These are phyloP conservation scores for Berghia stephanieae DNA, from an alignment of 1,140 invertebrate species.

Conservation along the genomic window DNA sequence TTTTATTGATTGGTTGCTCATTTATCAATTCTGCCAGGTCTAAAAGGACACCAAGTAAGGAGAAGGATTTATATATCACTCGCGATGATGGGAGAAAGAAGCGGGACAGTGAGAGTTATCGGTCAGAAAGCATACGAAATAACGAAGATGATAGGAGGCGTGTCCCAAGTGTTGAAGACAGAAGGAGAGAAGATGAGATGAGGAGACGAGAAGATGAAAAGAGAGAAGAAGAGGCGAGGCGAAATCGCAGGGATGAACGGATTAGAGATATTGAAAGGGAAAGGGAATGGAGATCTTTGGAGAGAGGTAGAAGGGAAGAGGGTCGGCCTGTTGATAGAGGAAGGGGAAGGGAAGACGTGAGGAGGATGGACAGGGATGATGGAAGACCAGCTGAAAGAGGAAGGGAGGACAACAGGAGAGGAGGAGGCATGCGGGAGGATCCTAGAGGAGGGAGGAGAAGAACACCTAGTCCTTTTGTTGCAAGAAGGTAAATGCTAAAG, in stretches of 20 bases:
- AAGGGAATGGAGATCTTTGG: too few species aligned
- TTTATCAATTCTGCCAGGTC: too few species aligned
- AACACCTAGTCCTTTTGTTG: slow-evolving; percentile 29
- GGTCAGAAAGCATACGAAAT: too few species aligned
- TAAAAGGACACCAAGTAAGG: too few species aligned
- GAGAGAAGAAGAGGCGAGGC: slow-evolving; percentile 24
- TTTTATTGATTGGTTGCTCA: too few species aligned
- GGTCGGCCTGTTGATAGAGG: neutral
- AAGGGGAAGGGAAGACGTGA: slow-evolving; percentile 29
- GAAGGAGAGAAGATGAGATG: slow-evolving; percentile 41
- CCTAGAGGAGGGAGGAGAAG: slow-evolving; percentile 31
- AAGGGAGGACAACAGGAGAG: slow-evolving; percentile 18
- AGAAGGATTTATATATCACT: too few species aligned
- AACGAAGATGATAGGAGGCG: too few species aligned
- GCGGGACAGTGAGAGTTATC: too few species aligned
- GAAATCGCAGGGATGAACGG: too few species aligned
- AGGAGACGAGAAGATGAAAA: slow-evolving; percentile 14
- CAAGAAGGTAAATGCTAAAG: slow-evolving; percentile 26
- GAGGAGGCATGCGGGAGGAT: slow-evolving; percentile 9
- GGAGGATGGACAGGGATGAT: slow-evolving; percentile 8
- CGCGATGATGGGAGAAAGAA: too few species aligned
- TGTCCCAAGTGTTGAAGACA: slow-evolving; percentile 47
- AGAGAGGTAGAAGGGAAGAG: too few species aligned
- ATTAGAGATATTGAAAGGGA: too few species aligned
- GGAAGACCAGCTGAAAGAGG: slow-evolving; percentile 8